These are phyloP conservation scores for Dasypogon diadema DNA, from an alignment of 2,888 invertebrate species.

Conservation along the genomic window DNA sequence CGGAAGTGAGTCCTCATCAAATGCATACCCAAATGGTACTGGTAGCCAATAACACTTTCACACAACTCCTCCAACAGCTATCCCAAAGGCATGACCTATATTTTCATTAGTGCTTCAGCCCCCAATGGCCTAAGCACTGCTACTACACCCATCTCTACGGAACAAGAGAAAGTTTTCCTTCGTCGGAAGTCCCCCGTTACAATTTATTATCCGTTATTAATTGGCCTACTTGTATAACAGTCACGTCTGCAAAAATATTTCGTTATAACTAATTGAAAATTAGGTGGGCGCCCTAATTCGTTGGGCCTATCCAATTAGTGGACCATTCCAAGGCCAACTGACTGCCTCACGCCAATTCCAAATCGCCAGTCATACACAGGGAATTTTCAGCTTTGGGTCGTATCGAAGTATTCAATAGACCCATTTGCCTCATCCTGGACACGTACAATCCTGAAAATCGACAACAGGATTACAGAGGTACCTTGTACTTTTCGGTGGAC, in stretches of 20 bases:
- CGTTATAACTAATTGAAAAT: slow-evolving; percentile 52
- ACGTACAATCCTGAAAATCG: slow-evolving; percentile 19
- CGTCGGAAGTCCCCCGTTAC: slow-evolving; percentile 29
- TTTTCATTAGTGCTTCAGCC: slow-evolving; percentile 24
- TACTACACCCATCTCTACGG: not conserved
- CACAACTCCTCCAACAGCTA: slow-evolving; percentile 4
- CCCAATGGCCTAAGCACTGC: not conserved
- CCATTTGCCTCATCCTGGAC: slow-evolving; percentile 1
- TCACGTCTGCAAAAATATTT: slow-evolving; percentile 52
- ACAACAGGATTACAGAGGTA: not conserved
- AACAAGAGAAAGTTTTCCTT: slow-evolving; percentile 31
- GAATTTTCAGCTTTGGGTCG: not conserved
- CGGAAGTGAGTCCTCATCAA: slow-evolving; percentile 33
- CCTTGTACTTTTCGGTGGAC: not conserved
- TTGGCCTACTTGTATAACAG: slow-evolving; percentile 52
- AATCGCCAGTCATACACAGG: not conserved
- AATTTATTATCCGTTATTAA: slow-evolving; percentile 52
- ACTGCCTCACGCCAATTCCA: not conserved
- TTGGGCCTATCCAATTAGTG: slow-evolving; percentile 48
- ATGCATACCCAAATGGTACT: slow-evolving; percentile 22
- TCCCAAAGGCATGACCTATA: slow-evolving; percentile 10
- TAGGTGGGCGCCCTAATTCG: slow-evolving; percentile 40
- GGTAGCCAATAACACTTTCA: slow-evolving; percentile 1
- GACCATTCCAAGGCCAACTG: slow-evolving; percentile 4
- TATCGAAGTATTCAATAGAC: slow-evolving; percentile 38